phyloP scores from a whole-genome alignment of 2,113 vertebrate species.

The Pyxicephalus adspersus region DNA sequence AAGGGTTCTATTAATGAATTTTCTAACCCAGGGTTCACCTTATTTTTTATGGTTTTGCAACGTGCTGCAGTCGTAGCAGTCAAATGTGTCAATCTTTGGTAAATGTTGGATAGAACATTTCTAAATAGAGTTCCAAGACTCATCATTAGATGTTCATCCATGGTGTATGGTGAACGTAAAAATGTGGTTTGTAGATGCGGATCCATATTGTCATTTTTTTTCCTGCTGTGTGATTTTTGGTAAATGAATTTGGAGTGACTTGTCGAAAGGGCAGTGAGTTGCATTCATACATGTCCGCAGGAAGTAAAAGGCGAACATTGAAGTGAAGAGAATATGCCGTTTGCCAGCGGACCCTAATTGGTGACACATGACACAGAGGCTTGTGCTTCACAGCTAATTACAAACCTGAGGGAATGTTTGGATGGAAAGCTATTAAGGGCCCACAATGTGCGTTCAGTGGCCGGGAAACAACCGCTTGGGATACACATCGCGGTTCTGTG shows the following conservation, averaged over 20 bases:
- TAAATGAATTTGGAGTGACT: background rate
- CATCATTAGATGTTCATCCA: no score
- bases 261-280: background rate
- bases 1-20: no score
- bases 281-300: background rate
- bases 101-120: no score
- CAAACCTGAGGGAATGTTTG: constrained; percentile 33
- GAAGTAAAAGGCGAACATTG: background rate
- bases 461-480: background rate
- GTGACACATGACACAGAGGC: constrained; percentile 42
- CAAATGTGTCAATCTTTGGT: no score
- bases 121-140: no score
- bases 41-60: no score
- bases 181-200: no score
- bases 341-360: constrained; percentile 8
- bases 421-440: constrained; percentile 26
- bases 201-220: background rate
- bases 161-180: no score
- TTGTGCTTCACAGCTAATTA: constrained; percentile 34
- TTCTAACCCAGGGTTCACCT: no score
- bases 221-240: background rate
- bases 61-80: no score
- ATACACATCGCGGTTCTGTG: background rate
- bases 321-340: background rate
- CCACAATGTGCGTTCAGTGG: background rate